phyloP scores from a whole-genome alignment of 1,140 invertebrate species.

The Mamestra configurata region DNA sequence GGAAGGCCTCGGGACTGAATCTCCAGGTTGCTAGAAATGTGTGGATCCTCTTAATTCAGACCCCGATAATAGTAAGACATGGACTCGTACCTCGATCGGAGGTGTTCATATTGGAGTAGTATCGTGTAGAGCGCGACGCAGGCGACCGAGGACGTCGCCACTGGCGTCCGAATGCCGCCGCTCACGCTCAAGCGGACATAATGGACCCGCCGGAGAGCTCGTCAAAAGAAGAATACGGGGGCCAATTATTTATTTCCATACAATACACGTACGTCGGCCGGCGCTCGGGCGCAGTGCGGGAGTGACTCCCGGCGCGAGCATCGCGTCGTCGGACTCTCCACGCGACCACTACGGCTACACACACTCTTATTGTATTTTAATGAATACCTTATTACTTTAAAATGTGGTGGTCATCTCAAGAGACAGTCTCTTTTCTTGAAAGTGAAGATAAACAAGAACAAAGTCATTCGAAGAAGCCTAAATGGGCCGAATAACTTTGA shows the following conservation, averaged over 20 bases:
- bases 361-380: conserved; percentile 40
- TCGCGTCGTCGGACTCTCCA: conserved; percentile 25
- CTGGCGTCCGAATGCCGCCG: conserved; percentile 83
- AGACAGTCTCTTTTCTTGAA: neutral
- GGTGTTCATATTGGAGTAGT: conserved; percentile 77
- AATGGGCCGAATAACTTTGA: neutral
- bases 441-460: neutral
- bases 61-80: conserved; percentile 60
- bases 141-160: conserved; percentile 81
- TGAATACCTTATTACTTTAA: conserved; percentile 14
- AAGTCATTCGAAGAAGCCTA: neutral
- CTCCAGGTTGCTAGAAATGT: conserved; percentile 48
- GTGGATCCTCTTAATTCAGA: conserved; percentile 12
- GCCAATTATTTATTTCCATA: conserved; percentile 85
- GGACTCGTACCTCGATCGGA: conserved; percentile 81
- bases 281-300: conserved; percentile 73
- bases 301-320: conserved; percentile 69
- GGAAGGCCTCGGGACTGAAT: conserved; percentile 14
- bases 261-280: conserved; percentile 79
- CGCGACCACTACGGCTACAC: conserved; percentile 20
- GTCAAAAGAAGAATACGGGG: conserved; percentile 86
- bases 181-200: conserved; percentile 81
- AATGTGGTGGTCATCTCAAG: neutral
- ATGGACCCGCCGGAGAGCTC: conserved; percentile 81
- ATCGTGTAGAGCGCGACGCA: conserved; percentile 69